Base-by-base conservation (phyloP, 1,140 invertebrate species). In the Bicyclus anynana region DNA sequence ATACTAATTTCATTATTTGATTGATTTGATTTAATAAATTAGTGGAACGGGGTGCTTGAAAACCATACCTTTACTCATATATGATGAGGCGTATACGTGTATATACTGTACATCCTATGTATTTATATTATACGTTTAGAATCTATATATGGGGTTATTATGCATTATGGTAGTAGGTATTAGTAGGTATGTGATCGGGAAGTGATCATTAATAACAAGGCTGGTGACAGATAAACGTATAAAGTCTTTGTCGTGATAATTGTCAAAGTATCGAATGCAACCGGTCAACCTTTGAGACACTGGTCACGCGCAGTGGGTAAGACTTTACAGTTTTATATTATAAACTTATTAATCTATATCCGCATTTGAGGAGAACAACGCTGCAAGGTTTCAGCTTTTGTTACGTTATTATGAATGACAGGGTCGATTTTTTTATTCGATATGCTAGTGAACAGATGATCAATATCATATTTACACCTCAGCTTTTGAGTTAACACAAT, bases 271-370 rank as follows among this genome's bases (percentile, higher is more conserved):
- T 46, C 40, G 52, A 49, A 48, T 55, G 51, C 59, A 51, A 27
- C 59, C 53, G n/a, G 56, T 59, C 56, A 46, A 61, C 59, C 59
- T 61, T 56, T 17, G 53, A 37, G 26, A 20, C 47, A 50, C 51
- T 61, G 59, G 53, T 61, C 59, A 61, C 59, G 59, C 52, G 26
- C 49, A 9, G 21, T 55, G 53, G 54, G 44, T 55, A 61, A 51
- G 37, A 35, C 20, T 57, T 40, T 50, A 44, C 27, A 27, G 29
- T 33, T 33, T 33, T 57, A 27, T 42, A 18, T 26, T 57, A 44
- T 42, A 23, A 29, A 18, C 44, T 37, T 27, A 10, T 23, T 33
- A 40, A 13, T 59, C 42, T 38, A 42, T 49, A 59, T 59, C 57
- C 57, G 57, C 51, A 21, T 59, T 59, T 35, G 27, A 35, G 44